Conservation (phyloP, 37 sponge, comb jelly and placozoan species). For the Halisarca cf. caerulea region DNA sequence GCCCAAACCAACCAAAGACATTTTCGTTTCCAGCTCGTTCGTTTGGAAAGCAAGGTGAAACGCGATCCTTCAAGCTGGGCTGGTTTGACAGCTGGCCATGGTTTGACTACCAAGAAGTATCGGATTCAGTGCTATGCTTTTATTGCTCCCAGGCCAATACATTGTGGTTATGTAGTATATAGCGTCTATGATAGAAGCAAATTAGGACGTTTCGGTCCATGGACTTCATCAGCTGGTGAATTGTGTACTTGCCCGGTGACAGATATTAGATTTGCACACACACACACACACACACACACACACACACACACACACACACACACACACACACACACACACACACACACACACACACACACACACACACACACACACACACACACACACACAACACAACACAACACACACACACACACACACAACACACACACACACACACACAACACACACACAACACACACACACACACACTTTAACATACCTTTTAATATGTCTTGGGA, state of each 20-base stretch:
- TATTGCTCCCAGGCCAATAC: conserved; percentile 42
- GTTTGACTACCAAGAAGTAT: conserved; percentile 36
- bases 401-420: too few species aligned
- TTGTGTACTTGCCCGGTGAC: conserved; percentile 25
- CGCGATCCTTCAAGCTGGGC: conserved; percentile 29
- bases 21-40: conserved; percentile 4
- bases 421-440: too few species aligned
- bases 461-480: background rate
- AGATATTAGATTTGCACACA: too few species aligned
- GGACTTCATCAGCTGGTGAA: conserved; percentile 39
- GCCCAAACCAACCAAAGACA: conserved; percentile 1
- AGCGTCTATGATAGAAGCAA: background rate
- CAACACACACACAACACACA: background rate
- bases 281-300: too few species aligned
- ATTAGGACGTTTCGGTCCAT: conserved; percentile 5
- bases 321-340: too few species aligned
- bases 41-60: conserved; percentile 17
- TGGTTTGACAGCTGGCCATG: conserved; percentile 42
- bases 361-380: too few species aligned
- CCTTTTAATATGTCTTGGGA: background rate
- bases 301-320: too few species aligned
- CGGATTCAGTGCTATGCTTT: conserved; percentile 31
- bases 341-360: too few species aligned
- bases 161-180: background rate
- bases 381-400: too few species aligned